Base-by-base conservation (phyloP, 2,797 vertebrate genomes). In the Hoplostethus mediterraneus region DNA sequence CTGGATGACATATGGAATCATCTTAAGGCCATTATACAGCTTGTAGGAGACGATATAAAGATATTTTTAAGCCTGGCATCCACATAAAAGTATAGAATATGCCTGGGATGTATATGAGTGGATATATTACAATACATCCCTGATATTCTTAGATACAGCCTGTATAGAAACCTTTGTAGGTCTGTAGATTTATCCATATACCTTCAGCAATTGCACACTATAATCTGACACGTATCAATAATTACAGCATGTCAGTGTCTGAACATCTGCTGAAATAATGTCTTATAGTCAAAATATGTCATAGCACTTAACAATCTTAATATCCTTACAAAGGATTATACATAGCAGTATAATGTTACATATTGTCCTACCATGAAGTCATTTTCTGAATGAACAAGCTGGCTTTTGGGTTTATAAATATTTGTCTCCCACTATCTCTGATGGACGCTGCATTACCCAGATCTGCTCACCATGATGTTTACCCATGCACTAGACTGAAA, bases 331-430 rank as follows among this genome's bases (percentile, higher is more conserved):
- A 45, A 11, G 1, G 5, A 63, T 60, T 1, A 10, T 5, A 67
- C 25, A 68, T 3, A 57, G 28, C 14, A 0, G 12, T 56, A 5
- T 58, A 3, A 73, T 55, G 63, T 67, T 4, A 56, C 17, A 13
- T 44, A 44, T 13, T 33, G 28, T 58, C 13, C 11, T 52, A 38
- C 62, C 71, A 36, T n/a, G 62, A 82, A 40, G 4, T 12, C 4
- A 69, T 75, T 21, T 65, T 3, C 72, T 56, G 51, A 45, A 75
- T 53, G 53, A 70, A 67, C 65, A 63, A 63, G 13, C 61, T n/a
- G 67, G 44, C 48, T 42, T 49, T 42, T 49, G 25, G 52, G 52
- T 73, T 70, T 58, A 63, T 81, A 82, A 90, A 86, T 88, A 84
- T 89, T 79, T 83, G 59, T 71, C 62, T 57, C 63, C 30, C 14